Base-by-base conservation (phyloP, 1,140 invertebrate genomes). In the Yoshiicerus persimilis region DNA sequence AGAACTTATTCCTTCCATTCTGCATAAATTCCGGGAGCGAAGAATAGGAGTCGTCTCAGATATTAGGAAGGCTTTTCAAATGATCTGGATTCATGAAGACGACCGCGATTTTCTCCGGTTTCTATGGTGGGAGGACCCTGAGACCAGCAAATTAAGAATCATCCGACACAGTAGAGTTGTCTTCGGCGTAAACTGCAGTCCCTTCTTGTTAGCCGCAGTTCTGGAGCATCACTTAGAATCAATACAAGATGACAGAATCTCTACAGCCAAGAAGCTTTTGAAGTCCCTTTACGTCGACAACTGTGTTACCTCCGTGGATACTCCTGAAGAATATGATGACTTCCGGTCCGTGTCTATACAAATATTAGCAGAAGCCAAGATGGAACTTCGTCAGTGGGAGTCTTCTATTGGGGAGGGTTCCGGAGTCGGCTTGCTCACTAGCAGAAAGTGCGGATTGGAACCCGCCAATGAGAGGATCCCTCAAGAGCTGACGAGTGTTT, bases 51-150 rank as follows among this genome's bases (percentile, higher is more conserved):
- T 93, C 0, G 91, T 91, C 1, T 90, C 92, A 0, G 93, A 93
- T 80, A 93, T 93, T 10, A 88, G 91, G 47, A 92, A 92, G 62
- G 93, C 92, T 0, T 93, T 93, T 91, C 88, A 92, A 16, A 91
- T 92, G 88, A 92, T 93, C n/a, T 62, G 30, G 11, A 23, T 92
- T 34, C 5, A 36, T 83, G 30, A 86, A 34, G 64, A 88, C 9
- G 92, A 93, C 86, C 38, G 92, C 34, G 90, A 92, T 75, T 91
- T 34, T 70, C 83, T 91, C 2, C n/a, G 88, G 27, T 91, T 91
- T 62, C 77, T 91, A 6, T 93, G 92, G 88, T 91, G 90, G 91
- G 56, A 87, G 30, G 47, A 64, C 4, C 5, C 30, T 4, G 23
- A n/a, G 86, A 11, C 4, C n/a, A n/a, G 34, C 27, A 47, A 66